Conservation (phyloP, 2,797 vertebrate species). For the Aulostomus chinensis region DNA sequence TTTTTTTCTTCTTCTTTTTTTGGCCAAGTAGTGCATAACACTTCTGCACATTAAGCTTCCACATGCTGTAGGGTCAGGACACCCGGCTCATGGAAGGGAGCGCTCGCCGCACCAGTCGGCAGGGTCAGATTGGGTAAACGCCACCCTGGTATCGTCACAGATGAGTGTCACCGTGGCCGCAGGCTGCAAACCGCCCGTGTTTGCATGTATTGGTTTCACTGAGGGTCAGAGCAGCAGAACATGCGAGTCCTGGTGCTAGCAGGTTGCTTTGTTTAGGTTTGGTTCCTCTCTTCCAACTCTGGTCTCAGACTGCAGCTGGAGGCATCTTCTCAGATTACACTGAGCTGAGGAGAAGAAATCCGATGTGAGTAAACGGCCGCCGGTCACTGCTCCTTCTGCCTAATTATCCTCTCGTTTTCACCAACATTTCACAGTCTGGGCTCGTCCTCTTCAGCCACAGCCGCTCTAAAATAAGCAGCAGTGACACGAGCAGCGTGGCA, state of each 20-base stretch:
- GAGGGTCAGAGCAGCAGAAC: background rate
- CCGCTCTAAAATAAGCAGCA: too few relatives aligned
- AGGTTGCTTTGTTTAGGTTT: background rate
- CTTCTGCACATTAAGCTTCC: too few relatives aligned
- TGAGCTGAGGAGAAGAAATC: slow-evolving; percentile 16
- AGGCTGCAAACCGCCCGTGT: slow-evolving; percentile 9
- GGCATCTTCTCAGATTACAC: slow-evolving; percentile 25
- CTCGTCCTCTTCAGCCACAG: too few relatives aligned
- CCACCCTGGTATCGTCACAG: slow-evolving; percentile 20
- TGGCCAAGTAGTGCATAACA: too few relatives aligned
- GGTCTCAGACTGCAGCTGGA: background rate
- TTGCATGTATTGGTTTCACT: slow-evolving; percentile 8
- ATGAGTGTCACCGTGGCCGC: slow-evolving; percentile 13
- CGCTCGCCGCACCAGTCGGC: background rate
- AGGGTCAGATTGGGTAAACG: background rate
- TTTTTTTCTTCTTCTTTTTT: too few relatives aligned
- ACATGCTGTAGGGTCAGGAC: too few relatives aligned
- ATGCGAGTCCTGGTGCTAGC: background rate
- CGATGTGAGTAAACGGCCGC: slow-evolving; percentile 29
- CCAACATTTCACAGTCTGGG: too few relatives aligned
- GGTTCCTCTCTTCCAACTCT: background rate
- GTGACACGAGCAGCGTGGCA: too few relatives aligned
- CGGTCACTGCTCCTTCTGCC: slow-evolving; percentile 16
- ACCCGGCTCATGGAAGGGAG: too few relatives aligned
- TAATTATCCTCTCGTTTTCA: slow-evolving; percentile 37